Conservation (phyloP, 2,888 invertebrate species). For the Mythimna loreyi region DNA sequence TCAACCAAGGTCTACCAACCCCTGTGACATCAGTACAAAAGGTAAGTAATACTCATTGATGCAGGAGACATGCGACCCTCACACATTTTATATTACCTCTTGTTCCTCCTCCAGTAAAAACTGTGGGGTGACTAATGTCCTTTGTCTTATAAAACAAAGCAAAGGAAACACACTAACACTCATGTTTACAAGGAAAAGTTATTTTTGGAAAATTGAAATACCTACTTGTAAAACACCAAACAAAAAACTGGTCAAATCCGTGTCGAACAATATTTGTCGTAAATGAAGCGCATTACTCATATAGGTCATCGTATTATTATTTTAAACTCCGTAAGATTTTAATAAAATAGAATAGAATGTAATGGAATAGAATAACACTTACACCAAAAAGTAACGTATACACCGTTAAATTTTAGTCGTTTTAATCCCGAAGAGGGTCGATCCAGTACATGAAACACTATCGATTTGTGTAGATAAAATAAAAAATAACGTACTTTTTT, state of each 20-base stretch:
- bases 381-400: no score
- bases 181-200: slow-evolving; percentile 20
- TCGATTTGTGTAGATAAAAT: no score
- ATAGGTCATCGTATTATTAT: no score
- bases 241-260: background rate
- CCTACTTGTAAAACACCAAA: background rate
- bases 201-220: slow-evolving; percentile 26
- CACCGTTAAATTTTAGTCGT: no score
- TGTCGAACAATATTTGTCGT: background rate
- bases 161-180: slow-evolving; percentile 49
- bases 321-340: no score
- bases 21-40: slow-evolving; percentile 61
- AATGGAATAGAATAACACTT: no score
- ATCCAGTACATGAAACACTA: no score
- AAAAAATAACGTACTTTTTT: no score
- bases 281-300: background rate
- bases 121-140: slow-evolving; percentile 76
- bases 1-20: slow-evolving; percentile 27
- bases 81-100: slow-evolving; percentile 78
- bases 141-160: slow-evolving; percentile 65
- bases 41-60: slow-evolving; percentile 75
- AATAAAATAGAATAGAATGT: no score
- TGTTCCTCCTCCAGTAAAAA: slow-evolving; percentile 64
- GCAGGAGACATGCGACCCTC: slow-evolving; percentile 77
- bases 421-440: no score